phyloP scores from a whole-genome alignment of 2,113 vertebrate species.

The Uropsilus gracilis region DNA sequence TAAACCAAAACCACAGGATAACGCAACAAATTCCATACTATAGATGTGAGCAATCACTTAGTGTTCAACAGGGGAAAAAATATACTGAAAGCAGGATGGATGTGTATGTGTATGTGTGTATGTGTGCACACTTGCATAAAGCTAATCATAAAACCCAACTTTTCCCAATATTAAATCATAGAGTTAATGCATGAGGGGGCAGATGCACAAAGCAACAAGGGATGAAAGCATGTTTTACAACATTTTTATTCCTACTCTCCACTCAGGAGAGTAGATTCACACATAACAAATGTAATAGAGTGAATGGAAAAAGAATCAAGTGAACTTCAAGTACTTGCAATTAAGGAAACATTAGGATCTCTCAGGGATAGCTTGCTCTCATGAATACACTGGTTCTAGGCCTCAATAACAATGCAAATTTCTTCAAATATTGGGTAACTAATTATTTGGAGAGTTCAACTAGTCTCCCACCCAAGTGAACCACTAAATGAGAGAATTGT shows the following conservation, averaged over 20 bases:
- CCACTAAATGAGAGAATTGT: neutral
- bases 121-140: neutral
- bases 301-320: neutral
- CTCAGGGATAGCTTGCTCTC: neutral
- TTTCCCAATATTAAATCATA: neutral
- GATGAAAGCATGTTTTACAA: neutral
- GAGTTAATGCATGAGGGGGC: neutral
- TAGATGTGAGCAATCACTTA: neutral
- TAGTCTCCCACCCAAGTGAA: neutral
- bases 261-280: neutral
- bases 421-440: neutral
- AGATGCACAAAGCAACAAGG: neutral
- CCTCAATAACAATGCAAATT: neutral
- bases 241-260: neutral
- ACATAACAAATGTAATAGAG: neutral
- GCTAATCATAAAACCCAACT: neutral
- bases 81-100: neutral
- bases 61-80: neutral
- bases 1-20: neutral
- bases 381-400: neutral
- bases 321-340: neutral
- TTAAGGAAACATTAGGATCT: neutral
- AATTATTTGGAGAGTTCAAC: neutral
- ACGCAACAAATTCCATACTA: neutral
- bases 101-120: neutral